These are phyloP conservation scores for Euplexia lucipara DNA, from an alignment of 2,888 invertebrate genomes.

Conservation along the genomic window DNA sequence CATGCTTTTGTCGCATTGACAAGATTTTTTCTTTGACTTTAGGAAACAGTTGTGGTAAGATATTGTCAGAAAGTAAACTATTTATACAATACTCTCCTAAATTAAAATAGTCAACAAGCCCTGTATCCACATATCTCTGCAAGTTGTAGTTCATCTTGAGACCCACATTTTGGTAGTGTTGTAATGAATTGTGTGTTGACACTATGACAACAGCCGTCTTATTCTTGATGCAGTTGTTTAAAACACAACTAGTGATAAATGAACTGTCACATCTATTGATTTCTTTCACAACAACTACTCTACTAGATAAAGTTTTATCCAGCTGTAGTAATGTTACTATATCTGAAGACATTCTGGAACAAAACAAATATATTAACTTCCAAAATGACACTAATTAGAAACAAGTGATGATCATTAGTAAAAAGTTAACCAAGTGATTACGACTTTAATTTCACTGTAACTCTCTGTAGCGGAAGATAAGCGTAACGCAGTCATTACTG, in stretches of 20 bases:
- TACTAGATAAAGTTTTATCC: constrained; percentile 90
- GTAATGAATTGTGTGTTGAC: constrained; percentile 93
- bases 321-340: constrained; percentile 92
- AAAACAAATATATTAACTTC: constrained; percentile 40
- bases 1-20: constrained; percentile 76
- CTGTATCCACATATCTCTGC: constrained; percentile 83
- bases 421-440: constrained; percentile 19
- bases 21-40: constrained; percentile 81
- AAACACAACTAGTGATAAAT: constrained; percentile 93
- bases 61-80: constrained; percentile 67
- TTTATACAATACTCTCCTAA: constrained; percentile 75
- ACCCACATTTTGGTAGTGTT: constrained; percentile 94
- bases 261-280: constrained; percentile 93
- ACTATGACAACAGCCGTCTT: constrained; percentile 92
- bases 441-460: constrained; percentile 30
- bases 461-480: constrained; percentile 61
- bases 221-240: constrained; percentile 92
- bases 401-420: background rate
- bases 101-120: constrained; percentile 78
- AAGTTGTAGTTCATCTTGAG: constrained; percentile 94
- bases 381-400: background rate
- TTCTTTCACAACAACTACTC: constrained; percentile 93
- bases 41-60: constrained; percentile 82
- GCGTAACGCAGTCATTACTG: constrained; percentile 65
- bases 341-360: constrained; percentile 91